Evolutionary conservation across 2,797 vertebrate species (phyloP).

Genomic region (Poecilia gillii): DNA sequence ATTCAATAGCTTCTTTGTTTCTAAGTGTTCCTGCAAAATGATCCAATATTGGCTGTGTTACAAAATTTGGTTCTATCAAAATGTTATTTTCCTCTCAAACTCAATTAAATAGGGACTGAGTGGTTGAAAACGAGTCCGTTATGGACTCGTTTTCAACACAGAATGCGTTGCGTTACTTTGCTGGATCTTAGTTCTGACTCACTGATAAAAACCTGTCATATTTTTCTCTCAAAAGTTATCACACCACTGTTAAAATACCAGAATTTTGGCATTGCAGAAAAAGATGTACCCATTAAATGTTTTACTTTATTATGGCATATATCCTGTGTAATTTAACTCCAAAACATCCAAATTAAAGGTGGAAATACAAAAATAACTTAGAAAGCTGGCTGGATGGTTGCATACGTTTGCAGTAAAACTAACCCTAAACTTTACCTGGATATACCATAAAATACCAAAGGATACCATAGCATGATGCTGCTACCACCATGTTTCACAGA

Average conservation of each 20-base stretch:
- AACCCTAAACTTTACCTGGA: too few relatives aligned
- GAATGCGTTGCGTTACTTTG: not conserved
- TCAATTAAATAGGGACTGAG: not conserved
- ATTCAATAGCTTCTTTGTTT: not conserved
- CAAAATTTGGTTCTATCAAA: not conserved
- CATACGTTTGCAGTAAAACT: too few relatives aligned
- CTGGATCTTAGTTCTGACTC: conserved; percentile 7
- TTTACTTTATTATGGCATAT: too few relatives aligned
- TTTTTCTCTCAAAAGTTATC: not conserved
- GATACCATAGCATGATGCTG: not conserved
- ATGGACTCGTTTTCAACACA: not conserved
- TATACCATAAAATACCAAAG: not conserved
- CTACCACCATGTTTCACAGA: not conserved
- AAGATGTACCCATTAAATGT: too few relatives aligned
- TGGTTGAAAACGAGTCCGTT: not conserved
- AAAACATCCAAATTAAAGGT: not conserved
- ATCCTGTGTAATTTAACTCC: too few relatives aligned
- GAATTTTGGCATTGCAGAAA: too few relatives aligned
- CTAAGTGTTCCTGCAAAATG: not conserved
- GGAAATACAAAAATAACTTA: too few relatives aligned
- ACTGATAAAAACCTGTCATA: conserved; percentile 11
- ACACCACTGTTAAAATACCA: not conserved
- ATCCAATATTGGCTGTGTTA: not conserved
- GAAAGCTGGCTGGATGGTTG: too few relatives aligned
- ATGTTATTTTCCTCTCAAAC: not conserved